Conservation (phyloP, 2,888 invertebrate species). For the Trichogramma dendrolimi region DNA sequence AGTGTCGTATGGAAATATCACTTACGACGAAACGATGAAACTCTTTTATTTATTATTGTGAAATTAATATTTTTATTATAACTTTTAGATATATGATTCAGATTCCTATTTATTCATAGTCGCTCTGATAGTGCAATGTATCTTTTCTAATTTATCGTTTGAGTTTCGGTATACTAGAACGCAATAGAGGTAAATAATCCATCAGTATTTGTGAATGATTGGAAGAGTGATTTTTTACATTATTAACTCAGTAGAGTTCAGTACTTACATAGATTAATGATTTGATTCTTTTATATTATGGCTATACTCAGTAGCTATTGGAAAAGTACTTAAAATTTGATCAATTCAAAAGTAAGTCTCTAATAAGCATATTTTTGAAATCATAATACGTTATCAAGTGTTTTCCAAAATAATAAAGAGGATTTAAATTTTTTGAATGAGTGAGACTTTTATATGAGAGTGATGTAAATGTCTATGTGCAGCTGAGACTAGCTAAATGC, state of each 20-base stretch:
- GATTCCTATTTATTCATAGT: conserved; percentile 25
- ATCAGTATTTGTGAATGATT: conserved; percentile 22
- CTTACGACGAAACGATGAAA: not conserved
- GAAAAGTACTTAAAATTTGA: not conserved
- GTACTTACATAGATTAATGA: not conserved
- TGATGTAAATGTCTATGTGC: too few species aligned
- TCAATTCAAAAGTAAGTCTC: not conserved
- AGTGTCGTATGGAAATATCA: conserved; percentile 10
- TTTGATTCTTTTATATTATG: not conserved
- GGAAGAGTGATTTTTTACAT: not conserved
- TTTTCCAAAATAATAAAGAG: too few species aligned
- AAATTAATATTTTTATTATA: not conserved
- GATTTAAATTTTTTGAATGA: too few species aligned
- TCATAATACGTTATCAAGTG: too few species aligned
- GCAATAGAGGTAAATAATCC: conserved; percentile 15
- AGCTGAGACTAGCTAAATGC: too few species aligned
- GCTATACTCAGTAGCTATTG: too few species aligned
- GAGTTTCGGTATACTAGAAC: conserved; percentile 16
- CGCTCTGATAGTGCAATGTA: conserved; percentile 11
- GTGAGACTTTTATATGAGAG: too few species aligned
- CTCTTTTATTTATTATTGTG: too few species aligned
- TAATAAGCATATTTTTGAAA: not conserved
- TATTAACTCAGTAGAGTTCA: not conserved
- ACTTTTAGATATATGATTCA: conserved; percentile 15
- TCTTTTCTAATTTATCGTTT: not conserved